Percentiles rank a stretch among this genome's conserved stretches.
Evolutionary conservation across 2,888 invertebrate species (phyloP).

Genomic region (Rosalia funebris): DNA sequence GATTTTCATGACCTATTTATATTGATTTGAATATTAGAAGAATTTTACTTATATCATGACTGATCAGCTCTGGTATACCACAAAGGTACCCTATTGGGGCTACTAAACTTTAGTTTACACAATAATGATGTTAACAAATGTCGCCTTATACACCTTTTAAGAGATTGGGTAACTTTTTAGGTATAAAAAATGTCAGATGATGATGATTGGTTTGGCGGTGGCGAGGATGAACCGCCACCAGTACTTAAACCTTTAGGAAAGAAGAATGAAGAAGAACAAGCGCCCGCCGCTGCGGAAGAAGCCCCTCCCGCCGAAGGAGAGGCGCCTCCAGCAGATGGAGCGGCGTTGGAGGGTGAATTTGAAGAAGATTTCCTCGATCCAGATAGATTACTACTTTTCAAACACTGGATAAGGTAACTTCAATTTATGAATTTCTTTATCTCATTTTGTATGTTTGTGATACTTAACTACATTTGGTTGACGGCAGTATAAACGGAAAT

Average conservation of each 20-base stretch:
- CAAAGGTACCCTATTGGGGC: no score
- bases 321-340: conserved; percentile 45
- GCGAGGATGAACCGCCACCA: conserved; percentile 37
- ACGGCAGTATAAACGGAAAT: no score
- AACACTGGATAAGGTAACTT: conserved; percentile 86
- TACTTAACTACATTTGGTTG: no score
- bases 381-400: conserved; percentile 76
- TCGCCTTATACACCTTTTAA: no score
- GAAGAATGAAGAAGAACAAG: conserved; percentile 41
- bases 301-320: conserved; percentile 36
- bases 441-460: conserved; percentile 15
- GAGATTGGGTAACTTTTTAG: neutral
- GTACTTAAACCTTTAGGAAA: conserved; percentile 33
- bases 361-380: conserved; percentile 67
- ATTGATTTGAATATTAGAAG: no score
- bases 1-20: no score
- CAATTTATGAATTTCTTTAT: conserved; percentile 31
- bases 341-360: conserved; percentile 57
- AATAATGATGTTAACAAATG: no score
- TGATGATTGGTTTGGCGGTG: conserved; percentile 47
- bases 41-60: no score
- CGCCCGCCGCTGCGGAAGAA: conserved; percentile 33
- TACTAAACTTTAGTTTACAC: no score
- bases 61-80: no score
- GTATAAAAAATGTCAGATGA: conserved; percentile 41